Conservation (phyloP, 53 echinoderm and acorn worm species). For the Holothuria scabra region DNA sequence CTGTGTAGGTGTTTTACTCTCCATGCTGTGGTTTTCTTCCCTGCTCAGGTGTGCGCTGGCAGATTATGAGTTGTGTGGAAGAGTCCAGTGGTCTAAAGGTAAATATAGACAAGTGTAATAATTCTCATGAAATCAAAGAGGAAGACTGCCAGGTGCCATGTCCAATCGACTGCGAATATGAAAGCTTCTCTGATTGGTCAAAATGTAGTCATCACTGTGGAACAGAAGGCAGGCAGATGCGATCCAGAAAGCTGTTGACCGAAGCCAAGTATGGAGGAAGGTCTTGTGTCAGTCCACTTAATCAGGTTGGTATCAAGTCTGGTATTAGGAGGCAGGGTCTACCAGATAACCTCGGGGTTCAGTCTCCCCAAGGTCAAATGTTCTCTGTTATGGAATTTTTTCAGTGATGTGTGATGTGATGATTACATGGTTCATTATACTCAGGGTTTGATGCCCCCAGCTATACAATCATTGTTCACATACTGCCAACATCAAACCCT, state of each 20-base stretch:
- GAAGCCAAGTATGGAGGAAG: constrained; percentile 58
- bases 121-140: constrained; percentile 50
- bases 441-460: no score
- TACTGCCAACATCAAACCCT: no score
- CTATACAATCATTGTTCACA: no score
- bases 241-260: constrained; percentile 72
- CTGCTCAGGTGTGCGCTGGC: constrained; percentile 64
- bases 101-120: constrained; percentile 56
- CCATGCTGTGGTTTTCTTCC: not conserved
- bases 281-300: constrained; percentile 53
- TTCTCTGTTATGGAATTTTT: no score
- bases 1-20: no score
- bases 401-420: no score
- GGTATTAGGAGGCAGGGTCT: no score
- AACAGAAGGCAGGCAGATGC: constrained; percentile 63
- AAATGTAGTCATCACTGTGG: constrained; percentile 80
- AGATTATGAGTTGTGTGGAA: constrained; percentile 74
- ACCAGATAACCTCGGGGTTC: no score
- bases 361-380: no score
- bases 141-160: constrained; percentile 70
- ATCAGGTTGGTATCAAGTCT: constrained; percentile 43
- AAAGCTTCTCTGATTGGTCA: constrained; percentile 75
- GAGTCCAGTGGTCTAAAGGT: constrained; percentile 47
- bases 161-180: constrained; percentile 77
- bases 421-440: no score